Evolutionary conservation across 2,888 invertebrate genomes (phyloP), one percentile per base, ranked within the genome.

Genomic region (Amphipyra berbera): DNA sequence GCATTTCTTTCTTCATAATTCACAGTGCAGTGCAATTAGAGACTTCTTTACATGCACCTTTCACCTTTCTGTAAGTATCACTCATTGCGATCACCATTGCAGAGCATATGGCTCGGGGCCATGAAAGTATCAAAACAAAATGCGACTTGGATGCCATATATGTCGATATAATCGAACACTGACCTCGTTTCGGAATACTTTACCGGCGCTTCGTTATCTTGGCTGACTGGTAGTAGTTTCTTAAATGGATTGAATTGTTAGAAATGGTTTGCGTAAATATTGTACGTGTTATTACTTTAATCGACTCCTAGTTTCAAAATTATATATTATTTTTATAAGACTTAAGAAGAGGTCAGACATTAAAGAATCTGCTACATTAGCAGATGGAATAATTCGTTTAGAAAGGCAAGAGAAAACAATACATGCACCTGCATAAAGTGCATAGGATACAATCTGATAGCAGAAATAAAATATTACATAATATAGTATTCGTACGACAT

Each of bases 101-200:
- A 61, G 78, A 65, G 67, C 74, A 49, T 60, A 77, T 82, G 69
- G 86, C 91, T 89, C 61, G 67, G 62, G 88, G 91, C 84, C 65
- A 87, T 79, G 91, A 90, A 91, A 91, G 90, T 87, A 68, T 74
- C 69, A 70, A 73, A 75, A 83, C 77, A 79, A 82, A 84, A 76
- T 71, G 60, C 52, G 79, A 66, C 76, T 75, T 81, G 71, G 77
- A 84, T 74, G 49, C 66, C 68, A 58, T 69, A 66, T 75, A 71
- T 68, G 68, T 73, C 60, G 67, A 79, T 80, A 71, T 47, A 65
- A 81, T 81, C 81, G 70, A 61, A 52, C 46, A 52, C 44, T 72
- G 73, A 69, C 73, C 78, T 59, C 66, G 58, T 78, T 82, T 75
- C 46, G 47, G 68, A 61, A 56, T 73, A 58, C 63, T 67, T 61